Evolutionary conservation across 2,888 invertebrate species (phyloP), one percentile per base, ranked within the genome.

Genomic region (Tillus elongatus): DNA sequence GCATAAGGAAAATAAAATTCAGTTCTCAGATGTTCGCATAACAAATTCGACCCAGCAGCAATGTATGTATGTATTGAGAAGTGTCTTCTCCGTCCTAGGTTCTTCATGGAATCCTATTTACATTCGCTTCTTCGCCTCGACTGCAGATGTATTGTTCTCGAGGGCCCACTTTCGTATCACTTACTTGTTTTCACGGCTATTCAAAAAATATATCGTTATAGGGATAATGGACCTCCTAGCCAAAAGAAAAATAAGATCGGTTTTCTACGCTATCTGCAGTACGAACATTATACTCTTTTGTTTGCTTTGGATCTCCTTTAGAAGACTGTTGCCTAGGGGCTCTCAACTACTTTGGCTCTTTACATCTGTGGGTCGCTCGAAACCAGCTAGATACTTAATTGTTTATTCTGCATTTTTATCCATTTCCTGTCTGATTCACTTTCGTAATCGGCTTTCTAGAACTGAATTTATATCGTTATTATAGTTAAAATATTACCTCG

Each of bases 141-240:
- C 45, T 37, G 39, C 44, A 48, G 49, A 55, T 44, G 48, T 50
- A 55, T 54, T 44, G 53, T 47, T 51, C 56, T 52, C 54, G 33
- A 45, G 56, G 53, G 54, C 43, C 53, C 54, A 55, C 54, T 55
- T 52, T 51, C 46, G 48, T 55, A 54, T 55, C 54, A 56, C 56
- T 56, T 55, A 54, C 52, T 50, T 53, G 51, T 51, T 54, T 54
- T 52, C 52, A 44, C 46, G 51, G 47, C 49, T 50, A 46, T 50
- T 53, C 49, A 38, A 49, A 50, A 50, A 52, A 54, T 53, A 52
- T 53, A 52, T 47, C 45, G 49, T 44, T 46, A 47, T 42, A 47
- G 39, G 47, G 49, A 53, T 51, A 53, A 53, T 53, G 48, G 51
- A 53, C 49, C 50, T 45, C 39, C 38, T 40, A 44, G 44, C 44